A percentile compares a stretch with the other conserved stretches of the same genome.
Conservation (phyloP, 2,113 vertebrate genomes). For the Perca fluviatilis region DNA sequence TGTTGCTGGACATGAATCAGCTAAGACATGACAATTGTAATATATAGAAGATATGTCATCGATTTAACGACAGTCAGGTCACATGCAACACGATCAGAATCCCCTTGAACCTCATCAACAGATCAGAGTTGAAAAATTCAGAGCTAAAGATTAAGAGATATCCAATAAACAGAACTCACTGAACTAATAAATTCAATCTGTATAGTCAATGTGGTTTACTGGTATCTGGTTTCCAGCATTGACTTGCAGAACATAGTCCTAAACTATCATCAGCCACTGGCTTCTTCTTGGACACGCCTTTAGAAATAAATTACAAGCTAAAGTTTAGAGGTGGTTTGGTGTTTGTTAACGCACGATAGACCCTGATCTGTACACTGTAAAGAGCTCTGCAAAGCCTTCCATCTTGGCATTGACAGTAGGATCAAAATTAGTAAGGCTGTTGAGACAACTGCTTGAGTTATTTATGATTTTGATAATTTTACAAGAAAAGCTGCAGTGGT, state of each 20-base stretch:
- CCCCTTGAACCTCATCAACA: not conserved
- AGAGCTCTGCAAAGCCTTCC: not conserved
- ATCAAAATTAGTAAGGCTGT: not conserved
- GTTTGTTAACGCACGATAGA: not conserved
- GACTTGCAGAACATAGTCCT: not conserved
- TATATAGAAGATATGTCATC: slow-evolving; percentile 2
- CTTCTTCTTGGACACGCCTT: not conserved
- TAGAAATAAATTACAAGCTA: slow-evolving; percentile 8
- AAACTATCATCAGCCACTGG: not conserved
- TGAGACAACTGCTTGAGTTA: not conserved
- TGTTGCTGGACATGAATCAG: slow-evolving; percentile 7
- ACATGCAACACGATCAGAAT: not conserved
- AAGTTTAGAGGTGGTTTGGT: not conserved
- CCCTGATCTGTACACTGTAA: not conserved
- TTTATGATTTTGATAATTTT: slow-evolving; percentile 14
- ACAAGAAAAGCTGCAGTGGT: not conserved
- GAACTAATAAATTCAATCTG: not conserved
- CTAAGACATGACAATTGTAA: not conserved
- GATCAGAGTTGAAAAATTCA: not conserved
- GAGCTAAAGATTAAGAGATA: not conserved
- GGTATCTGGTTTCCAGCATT: not conserved
- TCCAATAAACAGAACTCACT: not conserved
- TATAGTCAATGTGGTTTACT: not conserved
- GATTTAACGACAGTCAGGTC: not conserved
- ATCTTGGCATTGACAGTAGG: not conserved